Conservation (phyloP, 2,797 vertebrate genomes). For the Urocyon cinereoargenteus region DNA sequence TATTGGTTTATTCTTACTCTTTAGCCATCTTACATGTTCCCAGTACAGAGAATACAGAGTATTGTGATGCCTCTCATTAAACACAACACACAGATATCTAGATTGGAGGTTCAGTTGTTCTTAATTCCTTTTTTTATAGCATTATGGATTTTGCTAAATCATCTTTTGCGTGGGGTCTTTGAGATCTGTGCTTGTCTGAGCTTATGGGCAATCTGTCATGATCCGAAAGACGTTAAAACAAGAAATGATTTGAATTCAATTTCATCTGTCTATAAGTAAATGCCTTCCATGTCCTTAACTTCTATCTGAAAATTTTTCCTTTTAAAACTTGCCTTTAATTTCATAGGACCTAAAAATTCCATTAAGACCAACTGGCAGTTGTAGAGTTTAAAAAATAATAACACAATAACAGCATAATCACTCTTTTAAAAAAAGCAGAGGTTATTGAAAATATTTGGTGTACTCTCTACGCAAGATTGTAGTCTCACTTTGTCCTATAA, state of each 20-base stretch:
- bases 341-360: not conserved
- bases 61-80: not conserved
- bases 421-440: not conserved
- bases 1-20: not conserved
- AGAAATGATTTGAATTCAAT: not conserved
- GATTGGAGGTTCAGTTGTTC: not conserved
- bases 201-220: not conserved
- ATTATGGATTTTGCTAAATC: not conserved
- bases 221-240: not conserved
- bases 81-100: not conserved
- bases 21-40: not conserved
- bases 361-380: not conserved
- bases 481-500: not conserved
- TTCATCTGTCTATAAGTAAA: not conserved
- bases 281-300: not conserved
- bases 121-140: not conserved
- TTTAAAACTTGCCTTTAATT: constrained; percentile 24
- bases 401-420: not conserved
- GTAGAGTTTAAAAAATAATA: not conserved
- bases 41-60: not conserved
- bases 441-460: not conserved
- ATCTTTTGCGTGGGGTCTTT: not conserved
- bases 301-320: not conserved
- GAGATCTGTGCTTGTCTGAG: not conserved
- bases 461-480: not conserved